Evolutionary conservation across 1,140 invertebrate genomes (phyloP), one percentile per base, ranked within the genome.

Genomic region (Doryteuthis pealeii): DNA sequence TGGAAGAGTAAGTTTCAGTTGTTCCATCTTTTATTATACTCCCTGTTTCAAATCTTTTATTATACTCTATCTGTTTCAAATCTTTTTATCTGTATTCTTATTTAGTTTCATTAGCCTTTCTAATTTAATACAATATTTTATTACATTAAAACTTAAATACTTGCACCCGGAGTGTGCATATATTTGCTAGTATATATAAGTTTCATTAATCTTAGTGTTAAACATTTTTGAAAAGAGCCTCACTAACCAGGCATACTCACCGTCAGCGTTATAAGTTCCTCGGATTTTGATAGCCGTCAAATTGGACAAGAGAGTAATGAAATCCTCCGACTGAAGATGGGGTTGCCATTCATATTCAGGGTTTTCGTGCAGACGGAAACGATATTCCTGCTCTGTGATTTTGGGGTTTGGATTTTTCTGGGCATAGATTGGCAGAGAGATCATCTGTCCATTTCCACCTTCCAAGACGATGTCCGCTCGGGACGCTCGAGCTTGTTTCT

Each of bases 231-330:
- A n/a, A n/a, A n/a, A n/a, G n/a, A n/a, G n/a, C n/a, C n/a, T n/a
- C n/a, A n/a, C n/a, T n/a, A n/a, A n/a, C n/a, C n/a, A n/a, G 10
- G 35, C 10, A 5, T 40, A 40, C 35, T 14, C 83, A 92, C 92
- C 90, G 90, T 90, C 90, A 80, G 92, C 90, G 3, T 93, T 93
- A 83, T 97, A 99, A 0, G 95, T 97, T 43, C 92, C 96, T 49
- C 95, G 91, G 74, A 99, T 96, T 89, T 95, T 97, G 68, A 99
- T 94, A 0, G 95, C 92, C 0, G 96, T 98, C 31, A 99, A 82
- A 87, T 99, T 98, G 10, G 95, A 92, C 1, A 99, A 89, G 54
- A 99, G 91, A 0, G 93, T 94, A 84, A 98, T 95, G 83, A 98
- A 99, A 43, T 95, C 94, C 67, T 93, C 90, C 0, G 96, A 91